A percentile compares a stretch with the other conserved stretches of the same genome.
Conservation (phyloP, 2,888 invertebrate species). For the Brassicogethes aeneus region DNA sequence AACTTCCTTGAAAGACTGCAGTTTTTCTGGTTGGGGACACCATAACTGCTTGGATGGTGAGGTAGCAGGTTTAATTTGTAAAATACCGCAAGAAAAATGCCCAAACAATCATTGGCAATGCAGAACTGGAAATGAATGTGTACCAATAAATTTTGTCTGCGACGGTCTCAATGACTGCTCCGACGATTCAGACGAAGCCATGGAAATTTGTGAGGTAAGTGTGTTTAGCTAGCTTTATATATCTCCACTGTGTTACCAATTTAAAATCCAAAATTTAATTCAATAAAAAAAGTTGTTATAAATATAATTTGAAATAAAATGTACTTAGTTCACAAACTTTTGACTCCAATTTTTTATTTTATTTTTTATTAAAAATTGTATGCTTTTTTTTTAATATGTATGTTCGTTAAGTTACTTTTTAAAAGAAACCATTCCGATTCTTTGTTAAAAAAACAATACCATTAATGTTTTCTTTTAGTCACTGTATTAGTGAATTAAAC, state of each 20-base stretch:
- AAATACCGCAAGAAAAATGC: slow-evolving; percentile 49
- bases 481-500: no score
- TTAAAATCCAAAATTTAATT: background rate
- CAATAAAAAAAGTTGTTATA: no score
- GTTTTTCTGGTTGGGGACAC: slow-evolving; percentile 63
- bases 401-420: no score
- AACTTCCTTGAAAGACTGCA: slow-evolving; percentile 54
- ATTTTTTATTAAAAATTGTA: no score
- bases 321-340: no score
- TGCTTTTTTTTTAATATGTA: no score
- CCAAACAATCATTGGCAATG: slow-evolving; percentile 55
- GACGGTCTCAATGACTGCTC: slow-evolving; percentile 56
- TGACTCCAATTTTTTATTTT: no score
- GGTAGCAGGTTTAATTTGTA: slow-evolving; percentile 58
- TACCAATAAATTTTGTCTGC: slow-evolving; percentile 53
- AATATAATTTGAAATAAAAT: no score
- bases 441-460: no score
- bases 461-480: no score
- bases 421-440: no score
- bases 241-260: background rate
- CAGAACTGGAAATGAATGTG: slow-evolving; percentile 49
- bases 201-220: slow-evolving; percentile 49
- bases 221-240: background rate
- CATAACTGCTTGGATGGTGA: slow-evolving; percentile 61
- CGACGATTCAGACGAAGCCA: slow-evolving; percentile 55